These are phyloP conservation scores for Telmatochromis brichardi DNA, from an alignment of 2,113 vertebrate species.

Conservation along the genomic window DNA sequence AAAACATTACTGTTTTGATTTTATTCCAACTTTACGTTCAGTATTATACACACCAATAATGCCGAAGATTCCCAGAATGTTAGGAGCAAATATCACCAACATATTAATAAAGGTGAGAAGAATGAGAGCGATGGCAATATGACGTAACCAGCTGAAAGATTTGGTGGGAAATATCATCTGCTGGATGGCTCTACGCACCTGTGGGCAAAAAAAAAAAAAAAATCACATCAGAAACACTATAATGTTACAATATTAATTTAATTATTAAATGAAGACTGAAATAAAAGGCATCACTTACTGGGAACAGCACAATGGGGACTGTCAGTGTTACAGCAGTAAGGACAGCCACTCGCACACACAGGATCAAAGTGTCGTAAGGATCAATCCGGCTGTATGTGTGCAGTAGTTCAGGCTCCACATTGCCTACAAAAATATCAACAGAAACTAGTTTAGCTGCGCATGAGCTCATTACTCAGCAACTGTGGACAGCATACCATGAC, in stretches of 20 bases:
- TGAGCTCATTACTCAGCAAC: not conserved
- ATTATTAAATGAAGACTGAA: not conserved
- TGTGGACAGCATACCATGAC: not conserved
- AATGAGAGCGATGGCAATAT: constrained; percentile 74
- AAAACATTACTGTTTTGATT: not conserved
- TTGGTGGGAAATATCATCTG: constrained; percentile 89
- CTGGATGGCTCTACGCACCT: constrained; percentile 94
- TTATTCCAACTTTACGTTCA: not conserved
- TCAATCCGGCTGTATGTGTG: constrained; percentile 93
- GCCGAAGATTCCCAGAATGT: constrained; percentile 95
- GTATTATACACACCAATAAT: constrained; percentile 81
- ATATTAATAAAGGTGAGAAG: constrained; percentile 89
- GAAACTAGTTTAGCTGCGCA: not conserved
- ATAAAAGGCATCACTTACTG: constrained; percentile 71
- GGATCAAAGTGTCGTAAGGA: constrained; percentile 85
- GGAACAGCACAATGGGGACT: constrained; percentile 94
- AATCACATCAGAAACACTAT: not conserved
- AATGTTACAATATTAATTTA: not conserved
- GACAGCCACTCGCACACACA: constrained; percentile 93
- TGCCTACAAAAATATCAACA: constrained; percentile 54
- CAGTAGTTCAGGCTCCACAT: constrained; percentile 88
- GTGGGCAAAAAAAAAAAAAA: not conserved
- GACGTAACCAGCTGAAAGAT: constrained; percentile 89
- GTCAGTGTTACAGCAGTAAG: constrained; percentile 94
- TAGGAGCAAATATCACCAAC: constrained; percentile 95